phyloP scores from a whole-genome alignment of 2,113 vertebrate genomes.

The Oxyruncus cristatus region DNA sequence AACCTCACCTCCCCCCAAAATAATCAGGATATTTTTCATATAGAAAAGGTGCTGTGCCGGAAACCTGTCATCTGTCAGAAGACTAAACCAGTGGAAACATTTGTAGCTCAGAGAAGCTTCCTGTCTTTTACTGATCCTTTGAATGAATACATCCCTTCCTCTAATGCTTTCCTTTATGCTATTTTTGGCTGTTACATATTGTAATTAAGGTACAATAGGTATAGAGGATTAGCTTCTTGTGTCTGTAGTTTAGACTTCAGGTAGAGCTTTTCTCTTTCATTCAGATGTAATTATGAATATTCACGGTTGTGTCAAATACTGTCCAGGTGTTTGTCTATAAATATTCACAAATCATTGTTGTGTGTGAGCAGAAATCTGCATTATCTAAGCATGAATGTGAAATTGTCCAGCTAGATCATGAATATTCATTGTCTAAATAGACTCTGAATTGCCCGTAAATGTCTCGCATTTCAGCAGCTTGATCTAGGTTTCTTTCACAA shows the following conservation, averaged over 20 bases:
- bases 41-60: background rate
- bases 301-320: background rate
- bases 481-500: background rate
- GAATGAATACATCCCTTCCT: background rate
- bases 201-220: background rate
- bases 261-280: background rate
- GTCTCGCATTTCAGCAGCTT: slow-evolving; percentile 5
- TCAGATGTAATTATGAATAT: slow-evolving; percentile 37
- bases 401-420: slow-evolving; percentile 45
- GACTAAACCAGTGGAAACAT: background rate
- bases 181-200: background rate
- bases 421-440: slow-evolving; percentile 52
- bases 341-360: slow-evolving; percentile 66
- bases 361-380: slow-evolving; percentile 55
- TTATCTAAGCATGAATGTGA: slow-evolving; percentile 50
- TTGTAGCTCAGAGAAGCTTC: background rate
- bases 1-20: fast-evolving
- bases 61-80: background rate
- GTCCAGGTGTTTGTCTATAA: slow-evolving; percentile 60
- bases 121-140: background rate
- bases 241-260: background rate
- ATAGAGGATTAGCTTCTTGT: background rate
- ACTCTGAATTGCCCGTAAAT: slow-evolving; percentile 31
- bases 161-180: background rate
- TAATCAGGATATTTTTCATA: background rate